Evolutionary conservation across 2,797 vertebrate species (phyloP).

Genomic region (Peromyscus aztecus): DNA sequence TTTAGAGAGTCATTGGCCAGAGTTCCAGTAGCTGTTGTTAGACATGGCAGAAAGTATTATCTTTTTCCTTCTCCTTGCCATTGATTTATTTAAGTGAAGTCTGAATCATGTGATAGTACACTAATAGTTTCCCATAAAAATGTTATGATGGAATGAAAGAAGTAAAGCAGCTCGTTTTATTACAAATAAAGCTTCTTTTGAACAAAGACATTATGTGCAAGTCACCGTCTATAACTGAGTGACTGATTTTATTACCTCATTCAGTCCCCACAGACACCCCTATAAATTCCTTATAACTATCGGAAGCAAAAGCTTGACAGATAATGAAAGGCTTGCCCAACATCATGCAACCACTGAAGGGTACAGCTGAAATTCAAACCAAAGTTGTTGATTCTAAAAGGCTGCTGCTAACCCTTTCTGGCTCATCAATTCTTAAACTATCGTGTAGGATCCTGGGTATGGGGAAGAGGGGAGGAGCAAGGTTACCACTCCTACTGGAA

Average conservation of each 20-base stretch:
- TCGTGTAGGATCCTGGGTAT: not conserved
- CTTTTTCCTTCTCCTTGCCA: not conserved
- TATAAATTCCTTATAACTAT: constrained; percentile 26
- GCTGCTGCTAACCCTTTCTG: not conserved
- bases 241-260: not conserved
- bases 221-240: not conserved
- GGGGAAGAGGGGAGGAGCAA: not conserved
- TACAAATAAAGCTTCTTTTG: constrained; percentile 22
- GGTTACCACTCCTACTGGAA: not conserved
- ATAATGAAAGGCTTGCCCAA: not conserved
- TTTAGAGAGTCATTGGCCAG: not conserved
- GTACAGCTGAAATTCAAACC: not conserved
- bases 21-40: not conserved
- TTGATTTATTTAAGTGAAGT: constrained; percentile 17
- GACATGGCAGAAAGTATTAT: too few relatives aligned
- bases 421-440: not conserved
- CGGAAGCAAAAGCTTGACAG: not conserved
- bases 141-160: not conserved
- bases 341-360: not conserved
- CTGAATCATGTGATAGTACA: not conserved
- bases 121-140: constrained; percentile 33
- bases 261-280: not conserved
- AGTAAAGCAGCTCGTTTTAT: not conserved
- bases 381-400: not conserved
- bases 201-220: not conserved